These are phyloP conservation scores for Hippotragus niger DNA, from an alignment of 2,113 vertebrate species.

Conservation along the genomic window DNA sequence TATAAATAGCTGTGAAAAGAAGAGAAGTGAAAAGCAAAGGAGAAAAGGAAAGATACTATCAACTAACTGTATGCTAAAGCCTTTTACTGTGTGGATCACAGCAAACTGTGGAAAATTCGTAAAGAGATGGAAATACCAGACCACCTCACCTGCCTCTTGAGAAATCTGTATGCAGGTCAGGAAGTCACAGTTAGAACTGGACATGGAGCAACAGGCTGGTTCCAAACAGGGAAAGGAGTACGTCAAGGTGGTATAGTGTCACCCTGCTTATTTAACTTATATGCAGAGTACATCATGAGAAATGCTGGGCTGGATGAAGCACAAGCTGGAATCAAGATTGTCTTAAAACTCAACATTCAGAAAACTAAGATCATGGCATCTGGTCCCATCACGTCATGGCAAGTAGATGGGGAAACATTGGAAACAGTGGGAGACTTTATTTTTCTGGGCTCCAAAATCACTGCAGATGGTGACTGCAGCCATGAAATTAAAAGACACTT, in stretches of 20 bases:
- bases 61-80: constrained; percentile 55
- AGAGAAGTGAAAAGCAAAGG: no score
- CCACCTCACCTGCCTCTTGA: background rate
- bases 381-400: background rate
- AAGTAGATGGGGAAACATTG: background rate
- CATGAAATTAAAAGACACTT: background rate
- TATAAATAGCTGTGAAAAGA: no score
- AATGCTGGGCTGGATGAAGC: background rate
- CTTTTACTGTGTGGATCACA: background rate
- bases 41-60: constrained; percentile 55
- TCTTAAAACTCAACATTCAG: background rate
- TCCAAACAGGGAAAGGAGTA: background rate
- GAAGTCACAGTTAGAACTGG: background rate
- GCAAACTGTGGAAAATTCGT: background rate
- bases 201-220: background rate
- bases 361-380: background rate
- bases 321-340: background rate
- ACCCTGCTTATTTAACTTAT: background rate
- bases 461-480: background rate
- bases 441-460: background rate
- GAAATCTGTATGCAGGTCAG: background rate
- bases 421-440: background rate
- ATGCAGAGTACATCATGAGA: background rate
- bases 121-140: background rate
- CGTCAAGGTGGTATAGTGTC: background rate